Base-by-base conservation (phyloP, 2,797 vertebrate species). In the Chaenodraco wilsoni region DNA sequence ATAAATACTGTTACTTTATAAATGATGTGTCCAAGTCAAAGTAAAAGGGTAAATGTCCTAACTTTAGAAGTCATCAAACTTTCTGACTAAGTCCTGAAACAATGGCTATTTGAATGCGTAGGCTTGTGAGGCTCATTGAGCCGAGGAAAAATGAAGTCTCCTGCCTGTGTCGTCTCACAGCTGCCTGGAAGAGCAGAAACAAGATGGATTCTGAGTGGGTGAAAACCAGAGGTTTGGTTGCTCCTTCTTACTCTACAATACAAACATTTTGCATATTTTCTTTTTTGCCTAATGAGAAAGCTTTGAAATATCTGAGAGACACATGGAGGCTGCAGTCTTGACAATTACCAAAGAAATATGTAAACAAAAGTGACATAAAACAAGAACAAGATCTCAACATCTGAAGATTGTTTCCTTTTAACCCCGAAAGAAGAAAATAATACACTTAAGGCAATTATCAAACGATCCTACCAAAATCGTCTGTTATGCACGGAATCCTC, bases 291-390 rank as follows among this genome's bases (percentile, higher is more conserved):
- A 67, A 83, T 74, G 65, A 85, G 81, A 69, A 73, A 33, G 63
- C 78, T 81, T 79, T 84, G 76, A 82, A 77, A 65, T 85, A 69
- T 76, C 71, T 13, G 57, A 76, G 64, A 82, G 49, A 81, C 33
- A 71, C 77, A 80, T 68, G 19, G 49, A 77, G 73, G 82, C 85
- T 70, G 44, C 70, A 33, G 21, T 72, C 74, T 81, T 77, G 57
- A 84, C 40, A 85, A 84, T 83, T 85, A 68, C 74, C 58, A n/a
- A 41, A 72, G 23, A 78, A 70, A 75, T 66, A n/a, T 76, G 50
- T 83, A 57, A 84, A 82, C 62, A 68, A 55, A 65, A 55, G 67
- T 52, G 69, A 77, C 44, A 79, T 83, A 59, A 87, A 87, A 76
- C 65, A 60, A 78, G 66, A 82, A 85, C 52, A 59, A 67, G 60